Percentiles rank a stretch among this genome's conserved stretches.
Conservation (phyloP, 2,888 invertebrate genomes). For the Sinopyrophorus schimmeli region DNA sequence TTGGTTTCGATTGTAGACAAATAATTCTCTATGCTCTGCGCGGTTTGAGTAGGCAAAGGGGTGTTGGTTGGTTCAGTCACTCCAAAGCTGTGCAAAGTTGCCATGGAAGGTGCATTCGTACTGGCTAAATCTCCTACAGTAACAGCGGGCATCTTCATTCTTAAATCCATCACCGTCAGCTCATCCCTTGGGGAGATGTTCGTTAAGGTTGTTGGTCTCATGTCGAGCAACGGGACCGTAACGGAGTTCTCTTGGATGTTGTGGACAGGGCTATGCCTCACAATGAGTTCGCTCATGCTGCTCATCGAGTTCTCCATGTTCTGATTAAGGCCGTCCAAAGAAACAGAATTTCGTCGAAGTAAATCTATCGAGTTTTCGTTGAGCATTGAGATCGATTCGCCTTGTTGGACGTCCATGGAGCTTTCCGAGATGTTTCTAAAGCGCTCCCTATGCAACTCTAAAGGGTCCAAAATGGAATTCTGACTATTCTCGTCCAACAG, state of each 20-base stretch:
- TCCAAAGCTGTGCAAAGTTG: slow-evolving; percentile 57
- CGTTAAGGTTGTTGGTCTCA: neutral
- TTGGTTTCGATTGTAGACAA: slow-evolving; percentile 58
- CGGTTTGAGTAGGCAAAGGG: slow-evolving; percentile 61
- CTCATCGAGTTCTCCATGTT: slow-evolving; percentile 50
- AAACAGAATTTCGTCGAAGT: slow-evolving; percentile 47
- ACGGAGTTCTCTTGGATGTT: slow-evolving; percentile 6
- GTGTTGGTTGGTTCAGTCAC: slow-evolving; percentile 54
- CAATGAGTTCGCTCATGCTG: slow-evolving; percentile 46
- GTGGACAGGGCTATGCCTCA: slow-evolving; percentile 40
- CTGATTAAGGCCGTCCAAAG: slow-evolving; percentile 33
- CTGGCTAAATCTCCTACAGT: slow-evolving; percentile 57
- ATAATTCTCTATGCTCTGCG: slow-evolving; percentile 63
- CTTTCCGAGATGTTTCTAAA: slow-evolving; percentile 53
- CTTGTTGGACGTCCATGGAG: slow-evolving; percentile 54
- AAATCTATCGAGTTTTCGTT: slow-evolving; percentile 60
- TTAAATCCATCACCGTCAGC: slow-evolving; percentile 66
- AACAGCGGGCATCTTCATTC: slow-evolving; percentile 66
- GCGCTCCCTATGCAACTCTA: slow-evolving; percentile 46
- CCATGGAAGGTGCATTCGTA: slow-evolving; percentile 61
- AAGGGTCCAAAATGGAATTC: slow-evolving; percentile 58
- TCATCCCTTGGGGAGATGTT: slow-evolving; percentile 49
- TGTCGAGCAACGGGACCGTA: slow-evolving; percentile 14
- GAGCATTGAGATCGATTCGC: slow-evolving; percentile 54
- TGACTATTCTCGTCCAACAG: slow-evolving; percentile 74